phyloP scores from a whole-genome alignment of 2,888 invertebrate species.

The Tillus elongatus region DNA sequence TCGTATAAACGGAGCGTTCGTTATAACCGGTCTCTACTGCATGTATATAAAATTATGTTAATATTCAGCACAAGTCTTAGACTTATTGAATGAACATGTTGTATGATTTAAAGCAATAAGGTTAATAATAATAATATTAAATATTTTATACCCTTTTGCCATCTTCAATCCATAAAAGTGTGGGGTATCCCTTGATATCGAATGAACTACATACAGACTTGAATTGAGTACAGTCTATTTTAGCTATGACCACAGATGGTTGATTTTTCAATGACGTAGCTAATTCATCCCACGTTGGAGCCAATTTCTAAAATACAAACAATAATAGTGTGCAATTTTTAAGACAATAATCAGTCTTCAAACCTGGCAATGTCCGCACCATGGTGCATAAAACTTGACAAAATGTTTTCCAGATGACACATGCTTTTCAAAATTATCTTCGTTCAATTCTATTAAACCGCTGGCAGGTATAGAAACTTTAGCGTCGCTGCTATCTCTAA shows the following conservation, averaged over 20 bases:
- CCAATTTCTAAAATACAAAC: constrained; percentile 52
- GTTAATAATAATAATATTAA: too few relatives aligned
- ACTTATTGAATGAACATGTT: too few relatives aligned
- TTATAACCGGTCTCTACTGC: too few relatives aligned
- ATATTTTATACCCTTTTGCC: constrained; percentile 78
- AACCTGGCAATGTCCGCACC: constrained; percentile 84
- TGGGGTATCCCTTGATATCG: constrained; percentile 81
- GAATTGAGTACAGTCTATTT: constrained; percentile 77
- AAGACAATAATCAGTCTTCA: not conserved
- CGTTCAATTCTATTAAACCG: constrained; percentile 63
- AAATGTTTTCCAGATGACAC: constrained; percentile 71
- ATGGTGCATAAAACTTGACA: constrained; percentile 86
- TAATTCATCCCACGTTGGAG: constrained; percentile 76
- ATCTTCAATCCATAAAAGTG: constrained; percentile 77
- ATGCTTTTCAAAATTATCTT: constrained; percentile 65
- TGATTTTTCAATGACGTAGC: constrained; percentile 61
- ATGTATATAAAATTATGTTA: too few relatives aligned
- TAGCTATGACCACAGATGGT: constrained; percentile 61
- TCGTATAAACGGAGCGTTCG: too few relatives aligned
- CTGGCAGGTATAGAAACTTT: too few relatives aligned
- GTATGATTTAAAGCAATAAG: too few relatives aligned
- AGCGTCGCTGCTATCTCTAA: too few relatives aligned
- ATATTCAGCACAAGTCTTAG: too few relatives aligned
- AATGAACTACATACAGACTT: constrained; percentile 66
- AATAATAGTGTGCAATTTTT: not conserved